Evolutionary conservation across 1,140 invertebrate species (phyloP).

Genomic region (Hylyphantes graminicola): DNA sequence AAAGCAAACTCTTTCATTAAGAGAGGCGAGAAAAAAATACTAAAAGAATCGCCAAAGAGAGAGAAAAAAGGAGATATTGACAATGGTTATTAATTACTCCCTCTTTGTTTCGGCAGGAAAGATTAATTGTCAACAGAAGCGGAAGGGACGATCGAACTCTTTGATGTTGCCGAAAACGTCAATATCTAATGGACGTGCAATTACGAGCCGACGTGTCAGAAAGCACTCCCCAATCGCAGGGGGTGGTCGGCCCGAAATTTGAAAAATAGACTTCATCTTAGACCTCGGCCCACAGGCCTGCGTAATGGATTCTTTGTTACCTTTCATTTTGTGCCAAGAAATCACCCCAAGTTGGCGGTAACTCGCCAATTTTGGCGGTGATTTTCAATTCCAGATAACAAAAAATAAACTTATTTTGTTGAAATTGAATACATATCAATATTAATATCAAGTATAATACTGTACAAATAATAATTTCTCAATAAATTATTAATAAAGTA

Average conservation of each 20-base stretch:
- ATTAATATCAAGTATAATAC: too few relatives aligned
- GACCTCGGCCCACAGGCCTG: neutral
- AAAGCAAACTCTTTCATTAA: too few relatives aligned
- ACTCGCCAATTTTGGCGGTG: too few relatives aligned
- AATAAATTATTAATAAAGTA: too few relatives aligned
- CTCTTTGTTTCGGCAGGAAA: slow-evolving; percentile 24
- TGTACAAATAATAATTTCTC: too few relatives aligned
- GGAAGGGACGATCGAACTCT: slow-evolving; percentile 29
- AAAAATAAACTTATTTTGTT: too few relatives aligned
- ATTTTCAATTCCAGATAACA: too few relatives aligned
- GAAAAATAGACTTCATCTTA: slow-evolving; percentile 28
- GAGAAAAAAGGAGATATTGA: slow-evolving; percentile 25
- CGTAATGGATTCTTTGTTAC: slow-evolving; percentile 18
- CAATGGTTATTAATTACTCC: slow-evolving; percentile 42
- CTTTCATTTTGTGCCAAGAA: neutral
- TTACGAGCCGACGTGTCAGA: slow-evolving; percentile 17
- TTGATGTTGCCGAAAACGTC: slow-evolving; percentile 52
- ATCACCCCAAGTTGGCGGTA: neutral
- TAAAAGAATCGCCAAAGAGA: neutral
- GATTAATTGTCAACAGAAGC: slow-evolving; percentile 46
- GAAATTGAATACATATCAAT: too few relatives aligned
- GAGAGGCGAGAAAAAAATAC: too few relatives aligned
- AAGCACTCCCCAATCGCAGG: neutral
- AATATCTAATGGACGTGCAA: slow-evolving; percentile 44
- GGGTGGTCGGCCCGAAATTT: slow-evolving; percentile 37